phyloP scores from a whole-genome alignment of 2,113 vertebrate genomes.

The Hymenochirus boettgeri region DNA sequence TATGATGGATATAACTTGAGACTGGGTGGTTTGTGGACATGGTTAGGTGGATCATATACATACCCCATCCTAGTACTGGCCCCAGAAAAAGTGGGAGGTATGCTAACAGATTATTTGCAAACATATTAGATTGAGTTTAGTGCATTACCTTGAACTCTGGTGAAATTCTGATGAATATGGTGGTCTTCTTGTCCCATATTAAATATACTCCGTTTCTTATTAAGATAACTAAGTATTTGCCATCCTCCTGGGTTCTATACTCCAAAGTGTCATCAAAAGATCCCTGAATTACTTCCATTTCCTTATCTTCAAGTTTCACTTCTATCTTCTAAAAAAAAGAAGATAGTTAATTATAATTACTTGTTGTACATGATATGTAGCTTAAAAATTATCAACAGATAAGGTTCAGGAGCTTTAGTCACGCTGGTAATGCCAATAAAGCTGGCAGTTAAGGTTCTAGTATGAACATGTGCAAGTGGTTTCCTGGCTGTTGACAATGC shows the following conservation, averaged over 20 bases:
- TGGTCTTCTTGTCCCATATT: constrained; percentile 88
- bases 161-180: constrained; percentile 77
- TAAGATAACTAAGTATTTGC: constrained; percentile 77
- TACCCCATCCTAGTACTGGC: not conserved
- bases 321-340: constrained; percentile 68
- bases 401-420: no score
- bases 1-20: not conserved
- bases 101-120: no score
- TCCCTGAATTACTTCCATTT: constrained; percentile 60
- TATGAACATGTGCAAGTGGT: no score
- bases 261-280: constrained; percentile 47
- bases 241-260: constrained; percentile 67
- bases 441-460: no score
- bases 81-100: not conserved
- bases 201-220: constrained; percentile 67
- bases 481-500: no score
- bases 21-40: not conserved
- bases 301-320: constrained; percentile 62
- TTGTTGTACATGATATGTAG: no score
- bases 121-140: no score
- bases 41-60: no score
- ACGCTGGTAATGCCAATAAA: no score
- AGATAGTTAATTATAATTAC: no score
- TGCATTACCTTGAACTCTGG: constrained; percentile 70
- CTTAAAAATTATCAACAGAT: no score